These are phyloP conservation scores for Zootermopsis nevadensis DNA, from an alignment of 2,888 invertebrate species.

Conservation along the genomic window DNA sequence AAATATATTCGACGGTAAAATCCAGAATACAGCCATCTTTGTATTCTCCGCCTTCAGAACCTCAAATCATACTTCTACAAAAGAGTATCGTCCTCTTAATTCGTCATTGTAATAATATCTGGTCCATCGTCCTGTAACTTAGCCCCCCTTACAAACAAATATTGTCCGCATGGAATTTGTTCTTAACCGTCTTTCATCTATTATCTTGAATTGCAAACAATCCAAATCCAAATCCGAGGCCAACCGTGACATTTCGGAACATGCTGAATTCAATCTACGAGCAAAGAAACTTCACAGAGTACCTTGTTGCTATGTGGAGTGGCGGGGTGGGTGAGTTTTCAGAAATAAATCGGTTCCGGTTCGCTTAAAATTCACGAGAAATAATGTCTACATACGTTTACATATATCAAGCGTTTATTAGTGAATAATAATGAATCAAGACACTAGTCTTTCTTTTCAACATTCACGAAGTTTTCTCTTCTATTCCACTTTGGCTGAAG, in stretches of 20 bases:
- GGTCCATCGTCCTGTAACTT: not conserved
- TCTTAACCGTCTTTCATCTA: too few species aligned
- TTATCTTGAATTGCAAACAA: too few species aligned
- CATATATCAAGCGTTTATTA: slow-evolving; percentile 46
- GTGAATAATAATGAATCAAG: slow-evolving; percentile 46
- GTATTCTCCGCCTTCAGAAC: too few species aligned
- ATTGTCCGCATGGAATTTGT: not conserved
- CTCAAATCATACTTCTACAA: too few species aligned
- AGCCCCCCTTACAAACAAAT: not conserved
- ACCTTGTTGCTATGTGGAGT: not conserved
- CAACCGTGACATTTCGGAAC: too few species aligned
- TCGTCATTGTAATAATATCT: too few species aligned
- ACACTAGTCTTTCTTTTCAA: not conserved
- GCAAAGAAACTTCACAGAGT: not conserved
- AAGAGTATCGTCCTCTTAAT: too few species aligned
- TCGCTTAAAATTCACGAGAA: not conserved
- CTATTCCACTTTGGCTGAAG: slow-evolving; percentile 14
- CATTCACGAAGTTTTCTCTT: slow-evolving; percentile 16
- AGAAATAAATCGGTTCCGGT: not conserved
- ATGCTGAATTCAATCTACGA: too few species aligned
- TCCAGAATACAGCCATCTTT: too few species aligned
- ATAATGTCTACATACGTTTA: slow-evolving; percentile 40
- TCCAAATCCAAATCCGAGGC: too few species aligned
- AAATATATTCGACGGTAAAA: too few species aligned
- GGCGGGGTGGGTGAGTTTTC: not conserved